Conservation (phyloP, 2,113 vertebrate species). For the Solea solea region DNA sequence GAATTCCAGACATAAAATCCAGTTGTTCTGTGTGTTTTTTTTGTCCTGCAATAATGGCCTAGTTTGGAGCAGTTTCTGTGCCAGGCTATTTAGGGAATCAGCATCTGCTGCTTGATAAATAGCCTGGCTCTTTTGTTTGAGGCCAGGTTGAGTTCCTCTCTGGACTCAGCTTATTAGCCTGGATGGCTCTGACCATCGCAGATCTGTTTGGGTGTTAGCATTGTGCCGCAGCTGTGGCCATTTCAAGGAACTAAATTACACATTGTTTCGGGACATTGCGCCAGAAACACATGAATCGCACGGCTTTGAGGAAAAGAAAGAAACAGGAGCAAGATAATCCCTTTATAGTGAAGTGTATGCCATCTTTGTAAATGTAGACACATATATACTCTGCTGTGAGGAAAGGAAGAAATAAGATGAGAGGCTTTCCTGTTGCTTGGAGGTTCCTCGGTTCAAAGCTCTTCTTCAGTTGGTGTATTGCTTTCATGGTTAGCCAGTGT, state of each 20-base stretch:
- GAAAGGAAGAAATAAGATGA: slow-evolving; percentile 40
- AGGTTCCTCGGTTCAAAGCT: slow-evolving; percentile 69
- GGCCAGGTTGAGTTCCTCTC: slow-evolving; percentile 78
- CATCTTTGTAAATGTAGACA: slow-evolving; percentile 30
- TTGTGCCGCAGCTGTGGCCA: not conserved
- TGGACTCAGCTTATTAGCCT: slow-evolving; percentile 65
- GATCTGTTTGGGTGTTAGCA: slow-evolving; percentile 23
- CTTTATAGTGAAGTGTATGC: not conserved
- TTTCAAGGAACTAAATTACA: slow-evolving; percentile 6
- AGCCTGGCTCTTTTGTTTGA: slow-evolving; percentile 79
- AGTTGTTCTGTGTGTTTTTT: slow-evolving; percentile 59
- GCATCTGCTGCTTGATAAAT: slow-evolving; percentile 83
- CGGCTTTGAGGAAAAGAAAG: slow-evolving; percentile 19
- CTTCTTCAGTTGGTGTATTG: slow-evolving; percentile 46
- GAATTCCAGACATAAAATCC: slow-evolving; percentile 67
- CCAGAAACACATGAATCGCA: slow-evolving; percentile 1
- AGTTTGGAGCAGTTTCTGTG: slow-evolving; percentile 83
- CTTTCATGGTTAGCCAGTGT: slow-evolving; percentile 61
- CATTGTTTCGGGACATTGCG: not conserved
- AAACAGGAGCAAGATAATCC: too few relatives aligned
- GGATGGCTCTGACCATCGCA: slow-evolving; percentile 49
- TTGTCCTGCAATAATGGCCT: slow-evolving; percentile 77
- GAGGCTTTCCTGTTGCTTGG: slow-evolving; percentile 60
- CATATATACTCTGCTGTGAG: slow-evolving; percentile 4
- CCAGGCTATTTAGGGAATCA: slow-evolving; percentile 83